Conservation (phyloP, 2,797 vertebrate species). For the Acanthornis magna region DNA sequence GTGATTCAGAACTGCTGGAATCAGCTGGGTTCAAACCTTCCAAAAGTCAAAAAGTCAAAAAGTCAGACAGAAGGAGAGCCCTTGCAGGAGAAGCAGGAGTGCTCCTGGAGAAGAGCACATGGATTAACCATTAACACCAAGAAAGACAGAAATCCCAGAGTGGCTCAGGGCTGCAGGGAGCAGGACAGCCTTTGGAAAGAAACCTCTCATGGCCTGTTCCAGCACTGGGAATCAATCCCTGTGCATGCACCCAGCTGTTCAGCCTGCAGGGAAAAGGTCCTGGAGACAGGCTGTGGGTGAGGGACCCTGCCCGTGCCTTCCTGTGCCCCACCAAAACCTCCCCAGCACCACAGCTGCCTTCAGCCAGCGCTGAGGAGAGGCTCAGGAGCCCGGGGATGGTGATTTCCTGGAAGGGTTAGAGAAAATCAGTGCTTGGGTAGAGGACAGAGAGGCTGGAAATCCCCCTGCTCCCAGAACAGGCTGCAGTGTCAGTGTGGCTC, state of each 20-base stretch:
- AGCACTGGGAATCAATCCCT: not conserved
- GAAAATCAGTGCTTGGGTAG: not conserved
- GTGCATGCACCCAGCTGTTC: not conserved
- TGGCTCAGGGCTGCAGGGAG: not conserved
- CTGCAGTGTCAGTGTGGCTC: not conserved
- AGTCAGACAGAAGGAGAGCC: not conserved
- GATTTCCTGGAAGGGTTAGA: not conserved
- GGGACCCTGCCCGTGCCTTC: rapidly evolving
- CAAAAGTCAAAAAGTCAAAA: too few species aligned
- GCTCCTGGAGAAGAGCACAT: not conserved
- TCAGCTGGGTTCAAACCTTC: not conserved
- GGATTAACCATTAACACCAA: not conserved
- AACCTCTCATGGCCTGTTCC: not conserved
- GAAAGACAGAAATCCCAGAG: not conserved
- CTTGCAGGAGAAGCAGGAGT: not conserved
- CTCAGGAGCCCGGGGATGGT: not conserved
- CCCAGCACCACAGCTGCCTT: not conserved
- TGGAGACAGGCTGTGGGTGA: not conserved
- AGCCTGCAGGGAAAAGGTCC: not conserved
- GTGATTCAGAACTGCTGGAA: not conserved
- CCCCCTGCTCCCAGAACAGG: not conserved
- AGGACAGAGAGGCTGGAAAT: not conserved
- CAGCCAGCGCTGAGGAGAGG: not conserved
- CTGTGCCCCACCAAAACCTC: not conserved
- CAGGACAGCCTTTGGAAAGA: not conserved